Percentiles rank a stretch among this genome's conserved stretches.
Evolutionary conservation across 2,888 invertebrate species (phyloP).

Genomic region (Melangyna quadrimaculata): DNA sequence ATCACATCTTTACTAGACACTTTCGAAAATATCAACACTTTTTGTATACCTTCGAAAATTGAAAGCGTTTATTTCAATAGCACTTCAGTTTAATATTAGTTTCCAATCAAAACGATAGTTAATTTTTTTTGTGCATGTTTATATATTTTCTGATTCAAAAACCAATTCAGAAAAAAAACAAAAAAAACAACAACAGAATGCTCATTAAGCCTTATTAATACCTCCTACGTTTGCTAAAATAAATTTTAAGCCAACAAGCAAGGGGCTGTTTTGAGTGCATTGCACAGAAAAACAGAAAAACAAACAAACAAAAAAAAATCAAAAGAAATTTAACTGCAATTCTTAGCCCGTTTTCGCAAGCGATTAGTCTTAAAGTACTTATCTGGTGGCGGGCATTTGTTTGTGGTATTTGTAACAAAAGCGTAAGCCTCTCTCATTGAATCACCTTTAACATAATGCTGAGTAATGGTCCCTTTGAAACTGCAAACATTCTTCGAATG

Average conservation of each 20-base stretch:
- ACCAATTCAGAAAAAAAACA: not conserved
- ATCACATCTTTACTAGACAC: no score
- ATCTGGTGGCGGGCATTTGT: conserved; percentile 78
- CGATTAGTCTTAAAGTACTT: conserved; percentile 76
- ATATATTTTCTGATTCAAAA: not conserved
- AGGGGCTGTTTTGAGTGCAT: not conserved
- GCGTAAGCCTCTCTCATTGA: conserved; percentile 81
- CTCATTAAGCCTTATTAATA: conserved; percentile 13
- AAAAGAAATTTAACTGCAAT: conserved; percentile 67
- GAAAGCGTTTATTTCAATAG: not conserved
- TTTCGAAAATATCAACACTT: not conserved
- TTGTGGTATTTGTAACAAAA: conserved; percentile 77
- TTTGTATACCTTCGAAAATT: not conserved
- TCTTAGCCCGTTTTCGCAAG: conserved; percentile 72
- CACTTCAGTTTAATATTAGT: not conserved
- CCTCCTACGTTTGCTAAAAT: not conserved
- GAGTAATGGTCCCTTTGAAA: conserved; percentile 82
- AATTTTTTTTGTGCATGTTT: not conserved
- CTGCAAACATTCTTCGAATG: conserved; percentile 81
- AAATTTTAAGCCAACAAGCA: not conserved
- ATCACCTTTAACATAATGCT: conserved; percentile 83
- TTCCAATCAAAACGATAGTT: not conserved
- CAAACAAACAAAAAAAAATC: not conserved
- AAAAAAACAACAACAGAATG: conserved; percentile 15
- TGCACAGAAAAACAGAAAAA: not conserved